A percentile compares a stretch with the other conserved stretches of the same genome.
Conservation (phyloP, 2,888 invertebrate species). For the Rhorus exstirpatorius region DNA sequence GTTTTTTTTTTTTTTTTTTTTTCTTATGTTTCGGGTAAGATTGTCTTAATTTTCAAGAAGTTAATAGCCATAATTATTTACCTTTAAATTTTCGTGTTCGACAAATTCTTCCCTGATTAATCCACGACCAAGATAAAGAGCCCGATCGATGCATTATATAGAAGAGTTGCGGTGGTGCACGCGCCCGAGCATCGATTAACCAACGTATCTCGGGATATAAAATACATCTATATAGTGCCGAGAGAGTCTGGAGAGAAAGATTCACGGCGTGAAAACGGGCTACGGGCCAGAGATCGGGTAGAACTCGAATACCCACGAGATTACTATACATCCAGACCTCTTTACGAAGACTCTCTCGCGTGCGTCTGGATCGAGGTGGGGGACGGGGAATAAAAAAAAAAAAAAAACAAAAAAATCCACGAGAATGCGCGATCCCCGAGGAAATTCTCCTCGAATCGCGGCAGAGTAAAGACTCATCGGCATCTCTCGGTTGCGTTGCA, state of each 20-base stretch:
- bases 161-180: slow-evolving; percentile 11
- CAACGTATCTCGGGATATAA: slow-evolving; percentile 19
- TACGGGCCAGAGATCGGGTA: slow-evolving; percentile 16
- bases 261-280: slow-evolving; percentile 35
- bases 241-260: slow-evolving; percentile 5
- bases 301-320: neutral
- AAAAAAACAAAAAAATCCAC: slow-evolving; percentile 42
- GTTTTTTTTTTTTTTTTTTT: too few relatives aligned
- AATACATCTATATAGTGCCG: slow-evolving; percentile 11
- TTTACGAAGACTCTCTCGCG: slow-evolving; percentile 22
- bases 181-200: slow-evolving; percentile 41
- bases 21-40: too few relatives aligned
- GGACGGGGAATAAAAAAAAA: too few relatives aligned
- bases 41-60: too few relatives aligned
- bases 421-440: slow-evolving; percentile 45
- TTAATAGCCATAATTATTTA: too few relatives aligned
- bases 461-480: slow-evolving; percentile 37
- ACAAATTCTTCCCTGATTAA: too few relatives aligned
- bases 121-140: too few relatives aligned
- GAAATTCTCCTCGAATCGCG: slow-evolving; percentile 50
- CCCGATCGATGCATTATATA: too few relatives aligned
- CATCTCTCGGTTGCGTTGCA: slow-evolving; percentile 28
- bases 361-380: slow-evolving; percentile 45
- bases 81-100: too few relatives aligned
- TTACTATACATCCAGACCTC: slow-evolving; percentile 16